Percentiles rank a stretch among this genome's conserved stretches.
Evolutionary conservation across 2,888 invertebrate species (phyloP).

Genomic region (Ariolimax columbianus): DNA sequence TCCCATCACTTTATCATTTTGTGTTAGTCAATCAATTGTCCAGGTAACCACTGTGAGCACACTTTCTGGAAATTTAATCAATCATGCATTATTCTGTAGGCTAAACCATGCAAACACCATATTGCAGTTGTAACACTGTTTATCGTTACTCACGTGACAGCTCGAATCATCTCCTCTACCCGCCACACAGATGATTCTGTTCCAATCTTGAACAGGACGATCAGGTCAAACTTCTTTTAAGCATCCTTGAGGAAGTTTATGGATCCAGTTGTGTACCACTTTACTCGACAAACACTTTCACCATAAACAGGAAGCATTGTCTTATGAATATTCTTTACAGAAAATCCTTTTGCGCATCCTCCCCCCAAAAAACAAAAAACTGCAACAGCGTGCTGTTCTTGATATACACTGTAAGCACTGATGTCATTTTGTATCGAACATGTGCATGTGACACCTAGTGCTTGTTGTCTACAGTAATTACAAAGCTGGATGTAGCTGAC

Average conservation of each 20-base stretch:
- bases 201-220: background rate
- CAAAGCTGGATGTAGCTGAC: conserved; percentile 7
- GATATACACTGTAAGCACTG: conserved; percentile 1
- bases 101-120: conserved; percentile 3
- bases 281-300: conserved; percentile 18
- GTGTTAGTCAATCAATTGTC: conserved; percentile 3
- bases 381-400: conserved; percentile 6
- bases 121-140: conserved; percentile 7
- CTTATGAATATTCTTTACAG: conserved; percentile 18
- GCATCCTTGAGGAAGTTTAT: background rate
- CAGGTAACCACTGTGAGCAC: conserved; percentile 1
- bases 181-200: conserved; percentile 16
- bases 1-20: no score
- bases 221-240: conserved; percentile 3
- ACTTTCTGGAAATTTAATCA: conserved; percentile 7
- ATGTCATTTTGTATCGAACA: background rate
- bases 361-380: no score
- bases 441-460: background rate
- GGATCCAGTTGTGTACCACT: background rate
- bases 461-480: background rate
- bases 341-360: background rate
- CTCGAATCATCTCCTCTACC: conserved; percentile 14
- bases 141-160: no score
- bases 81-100: background rate
- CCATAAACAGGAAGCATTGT: conserved; percentile 18